Percentiles rank a stretch among this genome's conserved stretches.
These are phyloP conservation scores for Epinephelus lanceolatus DNA, from an alignment of 2,113 vertebrate genomes.

Conservation along the genomic window DNA sequence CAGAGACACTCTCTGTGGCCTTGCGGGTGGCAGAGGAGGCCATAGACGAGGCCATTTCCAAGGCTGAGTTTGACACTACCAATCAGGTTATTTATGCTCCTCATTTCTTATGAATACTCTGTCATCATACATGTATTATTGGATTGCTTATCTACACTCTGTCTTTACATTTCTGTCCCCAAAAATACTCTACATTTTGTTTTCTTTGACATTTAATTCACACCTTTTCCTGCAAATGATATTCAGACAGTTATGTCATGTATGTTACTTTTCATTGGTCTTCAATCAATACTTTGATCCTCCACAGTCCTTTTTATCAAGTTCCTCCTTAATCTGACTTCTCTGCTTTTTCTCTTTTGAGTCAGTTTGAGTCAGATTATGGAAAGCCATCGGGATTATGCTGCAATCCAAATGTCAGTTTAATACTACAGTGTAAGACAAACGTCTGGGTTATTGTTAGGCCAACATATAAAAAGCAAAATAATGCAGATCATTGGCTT, in stretches of 20 bases:
- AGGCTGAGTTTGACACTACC: conserved; percentile 88
- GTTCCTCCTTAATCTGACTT: conserved; percentile 35
- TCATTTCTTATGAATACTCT: background rate
- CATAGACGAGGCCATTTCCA: conserved; percentile 95
- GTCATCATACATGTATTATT: background rate
- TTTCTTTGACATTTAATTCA: background rate
- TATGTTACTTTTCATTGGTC: conserved; percentile 1
- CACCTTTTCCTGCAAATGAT: background rate
- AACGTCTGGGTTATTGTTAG: background rate
- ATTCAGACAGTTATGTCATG: background rate
- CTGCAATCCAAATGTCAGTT: conserved; percentile 18
- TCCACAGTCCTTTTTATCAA: conserved; percentile 5
- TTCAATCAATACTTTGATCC: conserved; percentile 1
- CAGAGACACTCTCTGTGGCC: conserved; percentile 92
- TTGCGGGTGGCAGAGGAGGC: conserved; percentile 94
- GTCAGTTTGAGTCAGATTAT: conserved; percentile 40
- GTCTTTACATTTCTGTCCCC: background rate
- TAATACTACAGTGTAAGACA: conserved; percentile 1
- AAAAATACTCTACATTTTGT: background rate
- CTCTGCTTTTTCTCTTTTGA: conserved; percentile 10
- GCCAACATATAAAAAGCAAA: background rate
- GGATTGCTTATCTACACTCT: background rate
- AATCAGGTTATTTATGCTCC: conserved; percentile 86
- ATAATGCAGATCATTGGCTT: background rate
- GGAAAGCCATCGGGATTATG: conserved; percentile 42